Evolutionary conservation across 2,797 vertebrate species (phyloP).

Genomic region (Trematomus bernacchii): DNA sequence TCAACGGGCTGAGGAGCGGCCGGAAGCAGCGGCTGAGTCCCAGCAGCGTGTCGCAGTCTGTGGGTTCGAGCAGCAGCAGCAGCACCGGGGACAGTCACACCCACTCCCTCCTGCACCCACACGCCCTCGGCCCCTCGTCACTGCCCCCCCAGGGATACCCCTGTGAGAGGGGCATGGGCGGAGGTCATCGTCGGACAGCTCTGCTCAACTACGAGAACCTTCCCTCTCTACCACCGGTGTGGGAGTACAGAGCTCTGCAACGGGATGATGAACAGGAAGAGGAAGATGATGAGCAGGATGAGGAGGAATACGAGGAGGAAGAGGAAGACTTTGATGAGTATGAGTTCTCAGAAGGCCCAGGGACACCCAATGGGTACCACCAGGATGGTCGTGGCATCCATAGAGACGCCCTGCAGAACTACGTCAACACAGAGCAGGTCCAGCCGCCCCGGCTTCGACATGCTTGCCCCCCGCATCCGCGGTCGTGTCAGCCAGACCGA

Average conservation of each 20-base stretch:
- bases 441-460: conserved; percentile 82
- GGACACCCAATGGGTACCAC: conserved; percentile 92
- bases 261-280: conserved; percentile 83
- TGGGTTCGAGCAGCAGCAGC: conserved; percentile 89
- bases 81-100: conserved; percentile 89
- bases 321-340: conserved; percentile 88
- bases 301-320: conserved; percentile 85
- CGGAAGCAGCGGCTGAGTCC: conserved; percentile 86
- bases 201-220: conserved; percentile 98
- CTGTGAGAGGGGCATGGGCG: conserved; percentile 79
- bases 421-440: conserved; percentile 87
- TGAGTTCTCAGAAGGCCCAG: conserved; percentile 86
- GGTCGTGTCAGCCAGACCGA: conserved; percentile 85
- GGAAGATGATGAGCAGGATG: conserved; percentile 85
- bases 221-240: conserved; percentile 93
- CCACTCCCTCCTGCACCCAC: conserved; percentile 80
- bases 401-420: conserved; percentile 92
- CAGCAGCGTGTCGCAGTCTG: conserved; percentile 86
- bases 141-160: conserved; percentile 82
- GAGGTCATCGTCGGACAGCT: conserved; percentile 89
- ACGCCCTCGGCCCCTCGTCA: conserved; percentile 74
- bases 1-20: conserved; percentile 85
- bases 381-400: conserved; percentile 90
- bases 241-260: conserved; percentile 92
- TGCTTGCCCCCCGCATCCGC: conserved; percentile 80